Conservation (phyloP, 2,113 vertebrate genomes). For the Corynorhinus townsendii region DNA sequence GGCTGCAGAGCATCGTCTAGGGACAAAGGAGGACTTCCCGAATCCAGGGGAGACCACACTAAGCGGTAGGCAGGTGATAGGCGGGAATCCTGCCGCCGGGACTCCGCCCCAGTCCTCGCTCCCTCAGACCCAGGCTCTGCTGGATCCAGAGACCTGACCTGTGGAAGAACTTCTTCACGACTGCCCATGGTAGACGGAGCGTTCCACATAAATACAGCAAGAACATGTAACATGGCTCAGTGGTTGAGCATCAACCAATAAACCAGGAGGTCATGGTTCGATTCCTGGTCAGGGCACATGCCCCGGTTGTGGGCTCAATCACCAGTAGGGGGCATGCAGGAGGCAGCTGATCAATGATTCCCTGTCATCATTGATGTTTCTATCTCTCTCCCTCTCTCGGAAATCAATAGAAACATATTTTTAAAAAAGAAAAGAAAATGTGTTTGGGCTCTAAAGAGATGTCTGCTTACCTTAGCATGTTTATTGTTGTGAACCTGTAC, state of each 20-base stretch:
- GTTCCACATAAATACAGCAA: conserved; percentile 71
- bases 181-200: conserved; percentile 71
- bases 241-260: no score
- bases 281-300: no score
- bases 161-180: conserved; percentile 79
- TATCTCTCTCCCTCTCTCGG: no score
- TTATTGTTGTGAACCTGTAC: conserved; percentile 72
- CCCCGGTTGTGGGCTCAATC: no score
- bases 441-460: conserved; percentile 72
- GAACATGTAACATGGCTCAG: conserved; percentile 41
- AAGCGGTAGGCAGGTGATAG: conserved; percentile 95
- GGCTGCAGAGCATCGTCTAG: neutral
- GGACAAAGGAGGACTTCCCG: conserved; percentile 89
- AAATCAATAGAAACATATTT: no score
- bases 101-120: neutral
- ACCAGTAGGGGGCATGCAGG: no score
- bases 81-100: conserved; percentile 47
- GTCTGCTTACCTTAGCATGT: conserved; percentile 76
- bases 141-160: conserved; percentile 77
- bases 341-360: no score
- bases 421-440: no score
- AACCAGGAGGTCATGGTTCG: no score
- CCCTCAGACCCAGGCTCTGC: conserved; percentile 55
- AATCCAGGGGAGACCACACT: conserved; percentile 95
- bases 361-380: no score